Percentiles rank a stretch among this genome's conserved stretches.
Evolutionary conservation across 2,888 invertebrate genomes (phyloP).

Genomic region (Melanchra persicariae): DNA sequence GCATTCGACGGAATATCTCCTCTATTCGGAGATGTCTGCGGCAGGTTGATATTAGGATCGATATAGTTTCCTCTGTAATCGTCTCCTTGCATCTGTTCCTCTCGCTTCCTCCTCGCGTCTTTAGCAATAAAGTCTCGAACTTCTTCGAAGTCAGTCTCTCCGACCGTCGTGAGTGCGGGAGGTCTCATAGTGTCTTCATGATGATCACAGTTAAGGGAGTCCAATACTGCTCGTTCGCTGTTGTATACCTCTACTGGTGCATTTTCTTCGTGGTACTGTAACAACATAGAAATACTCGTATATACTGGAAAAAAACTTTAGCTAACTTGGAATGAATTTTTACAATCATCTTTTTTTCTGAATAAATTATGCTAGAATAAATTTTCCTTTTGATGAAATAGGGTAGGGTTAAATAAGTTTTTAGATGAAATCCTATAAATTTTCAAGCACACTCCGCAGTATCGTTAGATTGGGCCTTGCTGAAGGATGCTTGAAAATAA

Average conservation of each 20-base stretch:
- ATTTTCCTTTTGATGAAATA: constrained; percentile 10
- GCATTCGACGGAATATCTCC: constrained; percentile 86
- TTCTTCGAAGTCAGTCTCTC: constrained; percentile 82
- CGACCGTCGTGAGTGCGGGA: constrained; percentile 77
- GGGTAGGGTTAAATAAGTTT: constrained; percentile 2
- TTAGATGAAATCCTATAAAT: constrained; percentile 22
- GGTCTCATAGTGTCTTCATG: constrained; percentile 74
- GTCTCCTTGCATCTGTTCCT: constrained; percentile 86
- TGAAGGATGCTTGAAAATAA: constrained; percentile 38
- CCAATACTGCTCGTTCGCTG: constrained; percentile 86
- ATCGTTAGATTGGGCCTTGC: constrained; percentile 16
- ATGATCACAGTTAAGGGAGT: constrained; percentile 86
- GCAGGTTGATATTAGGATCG: constrained; percentile 74
- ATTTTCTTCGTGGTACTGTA: constrained; percentile 91
- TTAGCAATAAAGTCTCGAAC: constrained; percentile 82
- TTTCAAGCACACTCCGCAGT: constrained; percentile 32
- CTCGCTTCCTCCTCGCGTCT: constrained; percentile 80
- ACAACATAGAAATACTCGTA: not conserved
- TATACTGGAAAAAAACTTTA: not conserved
- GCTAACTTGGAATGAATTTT: no score
- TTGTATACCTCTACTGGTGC: constrained; percentile 90
- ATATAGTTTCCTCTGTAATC: constrained; percentile 83
- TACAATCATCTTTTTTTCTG: no score
- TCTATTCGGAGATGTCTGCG: constrained; percentile 73
- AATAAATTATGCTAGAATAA: not conserved